Evolutionary conservation across 2,113 vertebrate species (phyloP), one percentile per base, ranked within the genome.

Genomic region (Actenoides lindsayi): DNA sequence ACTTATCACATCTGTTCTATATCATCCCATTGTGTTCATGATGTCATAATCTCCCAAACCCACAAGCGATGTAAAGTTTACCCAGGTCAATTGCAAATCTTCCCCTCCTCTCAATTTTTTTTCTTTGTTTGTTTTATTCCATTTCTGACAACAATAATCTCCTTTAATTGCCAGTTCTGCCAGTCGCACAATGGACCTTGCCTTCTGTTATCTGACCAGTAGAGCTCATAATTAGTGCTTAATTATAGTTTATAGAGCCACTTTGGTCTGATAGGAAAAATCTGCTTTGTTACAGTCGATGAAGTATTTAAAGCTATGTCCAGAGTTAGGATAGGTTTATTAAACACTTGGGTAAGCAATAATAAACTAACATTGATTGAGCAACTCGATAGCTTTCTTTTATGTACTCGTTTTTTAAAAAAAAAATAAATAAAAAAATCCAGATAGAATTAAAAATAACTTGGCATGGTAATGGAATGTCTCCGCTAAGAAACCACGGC

Each of bases 321-420:
- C 92, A 93, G 87, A 87, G 63, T 56, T 93, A 91, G 91, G 89
- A 90, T 94, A 93, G 94, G 96, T 98, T 98, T 98, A 98, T 98
- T 98, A 98, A 98, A 98, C 98, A 98, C 97, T 98, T 97, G 98
- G 96, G 90, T 98, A 98, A 98, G 97, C 97, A 98, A 98, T 97
- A 97, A 98, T 97, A 98, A 98, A 97, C 97, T 90, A 91, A 93
- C 95, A 98, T 98, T 97, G 98, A 98, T 97, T 93, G 56, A 94
- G 90, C 64, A 97, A 97, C 53, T 97, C n/a, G 11, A 97, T 97
- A 95, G 97, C 95, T 97, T 94, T 97, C 95, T 96, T 98, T 97
- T 96, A 97, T 96, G 71, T 42, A 31, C 48, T 91, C 51, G 42
- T 79, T 95, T 27, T 6, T 69, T 73, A 93, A 79, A 20, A 87